Base-by-base conservation (phyloP, 2,888 invertebrate species). In the Synanthedon formicaeformis region DNA sequence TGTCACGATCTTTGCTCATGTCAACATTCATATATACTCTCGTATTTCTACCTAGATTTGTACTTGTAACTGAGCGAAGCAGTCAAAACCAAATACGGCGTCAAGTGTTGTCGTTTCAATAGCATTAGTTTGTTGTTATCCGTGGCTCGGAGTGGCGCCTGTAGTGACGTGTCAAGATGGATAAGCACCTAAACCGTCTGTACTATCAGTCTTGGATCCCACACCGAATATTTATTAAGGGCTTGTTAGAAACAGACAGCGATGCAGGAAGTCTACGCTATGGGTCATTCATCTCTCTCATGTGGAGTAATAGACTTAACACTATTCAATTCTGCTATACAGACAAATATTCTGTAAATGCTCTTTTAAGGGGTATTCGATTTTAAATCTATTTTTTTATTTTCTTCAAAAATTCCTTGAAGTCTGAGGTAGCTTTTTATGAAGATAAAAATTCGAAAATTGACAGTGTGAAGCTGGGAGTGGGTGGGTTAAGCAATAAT, bases 71-170 rank as follows among this genome's bases (percentile, higher is more conserved):
- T 49, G 54, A 55, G 54, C 55, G 53, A 54, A 41, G 50, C 57
- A 57, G 56, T 59, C 62, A 55, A 13, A 18, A n/a, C 63, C 64
- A 59, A 65, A 66, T 61, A 66, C 34, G 63, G 66, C 54, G 51
- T 45, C 45, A 23, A 41, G 50, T 49, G 54, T 48, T 62, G 66
- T 61, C 64, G 60, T 63, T 63, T 64, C 59, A 64, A 62, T 64
- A 56, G 61, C 58, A 58, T 57, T 58, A 56, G 59, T 13, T 49
- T 49, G 49, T 57, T 56, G 60, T 60, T 60, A 59, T 63, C 61
- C 48, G 16, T 41, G 53, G 48, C 51, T 16, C 55, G 51, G 55
- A 51, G 55, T 63, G 66, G 55, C 64, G 66, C 60, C 63, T 58
- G 54, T 56, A 57, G 50, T 57, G 59, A 63, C 57, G 57, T 49